Evolutionary conservation across 2,113 vertebrate species (phyloP).

Genomic region (Abramis brama): DNA sequence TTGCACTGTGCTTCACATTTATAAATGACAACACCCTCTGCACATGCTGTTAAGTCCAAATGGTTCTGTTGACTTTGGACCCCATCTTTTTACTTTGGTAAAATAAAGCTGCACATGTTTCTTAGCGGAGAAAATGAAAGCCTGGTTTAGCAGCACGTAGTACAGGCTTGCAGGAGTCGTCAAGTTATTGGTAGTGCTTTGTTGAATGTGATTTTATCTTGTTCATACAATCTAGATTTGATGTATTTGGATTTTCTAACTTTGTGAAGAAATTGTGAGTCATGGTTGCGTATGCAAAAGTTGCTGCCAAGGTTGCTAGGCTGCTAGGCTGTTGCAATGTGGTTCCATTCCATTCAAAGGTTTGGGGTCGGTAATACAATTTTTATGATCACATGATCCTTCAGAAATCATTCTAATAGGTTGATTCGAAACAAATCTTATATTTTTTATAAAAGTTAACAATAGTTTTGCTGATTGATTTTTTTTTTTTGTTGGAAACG

Average conservation of each 20-base stretch:
- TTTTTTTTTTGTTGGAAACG: too few relatives aligned
- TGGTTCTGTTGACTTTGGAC: not conserved
- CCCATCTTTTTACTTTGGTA: conserved; percentile 8
- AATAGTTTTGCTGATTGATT: too few relatives aligned
- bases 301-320: not conserved
- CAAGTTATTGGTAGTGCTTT: not conserved
- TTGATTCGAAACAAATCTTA: too few relatives aligned
- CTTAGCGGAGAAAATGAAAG: not conserved
- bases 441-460: too few relatives aligned
- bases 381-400: too few relatives aligned
- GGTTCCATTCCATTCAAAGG: not conserved
- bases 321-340: not conserved
- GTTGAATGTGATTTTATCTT: not conserved
- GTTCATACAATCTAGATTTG: not conserved
- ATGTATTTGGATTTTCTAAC: not conserved
- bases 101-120: not conserved
- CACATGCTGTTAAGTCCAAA: not conserved
- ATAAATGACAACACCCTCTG: conserved; percentile 33
- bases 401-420: too few relatives aligned
- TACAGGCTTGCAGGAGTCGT: not conserved
- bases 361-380: too few relatives aligned
- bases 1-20: not conserved
- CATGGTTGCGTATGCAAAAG: not conserved
- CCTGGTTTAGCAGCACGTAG: not conserved
- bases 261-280: not conserved